These are phyloP conservation scores for Tachuris rubrigastra DNA, from an alignment of 2,113 vertebrate genomes.

Conservation along the genomic window DNA sequence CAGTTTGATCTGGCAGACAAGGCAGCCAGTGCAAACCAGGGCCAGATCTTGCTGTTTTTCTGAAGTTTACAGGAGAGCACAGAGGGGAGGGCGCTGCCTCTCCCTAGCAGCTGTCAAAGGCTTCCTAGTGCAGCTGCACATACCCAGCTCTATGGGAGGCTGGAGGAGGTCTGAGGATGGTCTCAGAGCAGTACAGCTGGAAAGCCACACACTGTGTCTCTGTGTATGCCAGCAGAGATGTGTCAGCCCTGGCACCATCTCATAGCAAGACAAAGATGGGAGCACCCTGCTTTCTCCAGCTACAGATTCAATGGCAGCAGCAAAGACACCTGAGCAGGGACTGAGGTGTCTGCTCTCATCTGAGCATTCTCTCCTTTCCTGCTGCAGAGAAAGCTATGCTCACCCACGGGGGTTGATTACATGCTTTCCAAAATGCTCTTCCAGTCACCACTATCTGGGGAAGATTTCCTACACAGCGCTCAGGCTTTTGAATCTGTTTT, in stretches of 20 bases:
- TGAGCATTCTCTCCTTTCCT: neutral
- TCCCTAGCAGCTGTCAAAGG: neutral
- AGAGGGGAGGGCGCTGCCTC: neutral
- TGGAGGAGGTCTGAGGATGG: neutral
- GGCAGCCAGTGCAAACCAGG: neutral
- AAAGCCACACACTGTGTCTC: rapidly evolving
- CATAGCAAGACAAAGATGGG: neutral
- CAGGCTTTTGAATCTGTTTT: neutral
- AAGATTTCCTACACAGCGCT: neutral
- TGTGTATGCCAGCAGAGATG: neutral
- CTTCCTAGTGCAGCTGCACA: neutral
- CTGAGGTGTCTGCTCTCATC: neutral
- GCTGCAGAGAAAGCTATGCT: neutral
- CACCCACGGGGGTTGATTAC: rapidly evolving
- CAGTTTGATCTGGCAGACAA: neutral
- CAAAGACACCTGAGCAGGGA: neutral
- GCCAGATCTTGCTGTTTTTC: neutral
- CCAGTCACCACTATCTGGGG: neutral
- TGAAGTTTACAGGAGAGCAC: neutral
- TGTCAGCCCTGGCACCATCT: neutral
- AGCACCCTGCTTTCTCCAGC: neutral
- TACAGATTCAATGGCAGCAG: rapidly evolving
- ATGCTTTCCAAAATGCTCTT: neutral
- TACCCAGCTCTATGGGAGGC: neutral
- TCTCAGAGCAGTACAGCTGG: neutral